These are phyloP conservation scores for Pantherophis guttatus DNA, from an alignment of 2,113 vertebrate species.

Conservation along the genomic window DNA sequence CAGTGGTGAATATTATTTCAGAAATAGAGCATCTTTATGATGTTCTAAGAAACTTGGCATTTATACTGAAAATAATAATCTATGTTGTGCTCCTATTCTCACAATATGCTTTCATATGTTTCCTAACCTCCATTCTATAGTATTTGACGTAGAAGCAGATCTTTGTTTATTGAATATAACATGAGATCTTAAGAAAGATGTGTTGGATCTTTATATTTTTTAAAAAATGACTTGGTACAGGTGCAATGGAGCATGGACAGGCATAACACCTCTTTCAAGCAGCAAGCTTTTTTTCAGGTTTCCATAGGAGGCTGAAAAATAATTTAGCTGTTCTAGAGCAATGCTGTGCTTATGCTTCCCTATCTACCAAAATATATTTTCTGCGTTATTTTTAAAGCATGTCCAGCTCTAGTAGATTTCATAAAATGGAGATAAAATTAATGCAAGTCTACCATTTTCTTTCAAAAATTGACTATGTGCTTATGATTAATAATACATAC, in stretches of 20 bases:
- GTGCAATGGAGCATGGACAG: not conserved
- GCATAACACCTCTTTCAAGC: not conserved
- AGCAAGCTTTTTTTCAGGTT: not conserved
- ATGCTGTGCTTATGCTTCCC: not conserved
- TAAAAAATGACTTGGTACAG: not conserved
- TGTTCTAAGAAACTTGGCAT: not conserved
- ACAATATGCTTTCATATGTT: not conserved
- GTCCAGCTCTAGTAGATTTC: not conserved
- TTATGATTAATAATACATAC: not conserved
- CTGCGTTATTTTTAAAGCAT: not conserved
- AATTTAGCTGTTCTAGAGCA: not conserved
- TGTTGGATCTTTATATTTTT: not conserved
- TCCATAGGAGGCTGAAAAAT: not conserved
- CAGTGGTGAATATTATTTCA: not conserved
- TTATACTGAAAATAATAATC: not conserved
- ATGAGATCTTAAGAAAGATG: not conserved
- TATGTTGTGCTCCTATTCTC: not conserved
- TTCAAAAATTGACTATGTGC: not conserved
- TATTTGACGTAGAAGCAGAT: not conserved
- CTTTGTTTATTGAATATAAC: not conserved
- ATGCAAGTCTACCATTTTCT: not conserved
- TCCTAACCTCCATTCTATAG: not conserved
- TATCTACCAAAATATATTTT: not conserved
- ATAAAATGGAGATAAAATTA: not conserved
- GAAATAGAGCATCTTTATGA: not conserved